Evolutionary conservation across 2,113 vertebrate species (phyloP).

Genomic region (Perca schrenkii): DNA sequence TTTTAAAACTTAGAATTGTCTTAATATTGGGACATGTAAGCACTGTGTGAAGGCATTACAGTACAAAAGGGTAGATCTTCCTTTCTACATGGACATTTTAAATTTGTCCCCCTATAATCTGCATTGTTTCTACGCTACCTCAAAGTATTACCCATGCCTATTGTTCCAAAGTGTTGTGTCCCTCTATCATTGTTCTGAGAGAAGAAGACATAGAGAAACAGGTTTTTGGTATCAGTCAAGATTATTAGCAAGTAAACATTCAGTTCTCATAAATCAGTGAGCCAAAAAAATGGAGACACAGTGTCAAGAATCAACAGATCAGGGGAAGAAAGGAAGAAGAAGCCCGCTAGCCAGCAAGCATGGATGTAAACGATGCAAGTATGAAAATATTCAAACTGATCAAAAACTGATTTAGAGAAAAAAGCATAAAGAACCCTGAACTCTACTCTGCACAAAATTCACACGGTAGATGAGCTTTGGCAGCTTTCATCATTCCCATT

Average conservation of each 20-base stretch:
- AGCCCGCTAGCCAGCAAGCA: background rate
- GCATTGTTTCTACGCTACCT: background rate
- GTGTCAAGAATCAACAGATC: background rate
- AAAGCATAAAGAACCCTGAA: background rate
- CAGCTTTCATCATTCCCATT: constrained; percentile 62
- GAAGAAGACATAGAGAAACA: background rate
- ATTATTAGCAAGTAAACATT: background rate
- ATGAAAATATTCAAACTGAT: background rate
- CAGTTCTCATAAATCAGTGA: background rate
- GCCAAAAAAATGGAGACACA: background rate
- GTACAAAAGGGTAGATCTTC: background rate
- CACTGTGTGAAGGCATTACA: background rate
- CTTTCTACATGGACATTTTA: background rate
- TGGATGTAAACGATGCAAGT: background rate
- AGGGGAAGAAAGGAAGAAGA: background rate
- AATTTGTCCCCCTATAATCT: background rate
- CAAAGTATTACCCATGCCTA: background rate
- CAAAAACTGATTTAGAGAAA: background rate
- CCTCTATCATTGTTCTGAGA: background rate
- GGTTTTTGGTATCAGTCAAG: background rate
- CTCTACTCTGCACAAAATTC: background rate
- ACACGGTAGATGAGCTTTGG: constrained; percentile 13
- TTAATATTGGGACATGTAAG: background rate
- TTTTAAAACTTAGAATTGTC: background rate
- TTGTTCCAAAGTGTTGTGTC: background rate